Percentiles rank a stretch among this genome's conserved stretches.
phyloP scores from a whole-genome alignment of 2,888 invertebrate species.

The Nymphalis polychloros region DNA sequence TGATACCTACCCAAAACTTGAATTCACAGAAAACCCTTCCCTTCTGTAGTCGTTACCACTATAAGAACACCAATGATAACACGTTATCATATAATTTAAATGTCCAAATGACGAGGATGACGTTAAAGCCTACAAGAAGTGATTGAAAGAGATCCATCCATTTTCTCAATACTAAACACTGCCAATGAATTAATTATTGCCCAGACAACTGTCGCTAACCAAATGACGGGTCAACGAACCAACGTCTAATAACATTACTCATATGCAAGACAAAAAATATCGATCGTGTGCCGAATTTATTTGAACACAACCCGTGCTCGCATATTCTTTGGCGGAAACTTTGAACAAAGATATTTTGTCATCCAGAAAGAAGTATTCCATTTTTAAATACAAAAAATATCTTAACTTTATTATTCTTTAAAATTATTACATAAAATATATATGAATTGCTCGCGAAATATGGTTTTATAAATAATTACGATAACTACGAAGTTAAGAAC shows the following conservation, averaged over 20 bases:
- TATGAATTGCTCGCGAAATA: too few relatives aligned
- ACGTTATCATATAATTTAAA: too few relatives aligned
- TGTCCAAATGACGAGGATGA: neutral
- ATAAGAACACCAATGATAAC: too few relatives aligned
- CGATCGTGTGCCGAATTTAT: neutral
- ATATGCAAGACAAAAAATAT: constrained; percentile 37
- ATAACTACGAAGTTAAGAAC: too few relatives aligned
- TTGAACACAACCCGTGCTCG: neutral
- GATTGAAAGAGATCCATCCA: neutral
- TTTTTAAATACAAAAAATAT: neutral
- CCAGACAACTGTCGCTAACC: constrained; percentile 6
- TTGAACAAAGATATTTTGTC: neutral
- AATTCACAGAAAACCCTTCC: too few relatives aligned
- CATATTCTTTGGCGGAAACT: neutral
- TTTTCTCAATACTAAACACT: neutral
- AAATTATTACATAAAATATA: too few relatives aligned
- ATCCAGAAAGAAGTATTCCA: too few relatives aligned
- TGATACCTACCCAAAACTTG: too few relatives aligned
- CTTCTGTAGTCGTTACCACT: too few relatives aligned
- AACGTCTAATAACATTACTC: constrained; percentile 25
- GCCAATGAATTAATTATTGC: neutral
- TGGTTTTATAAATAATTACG: too few relatives aligned
- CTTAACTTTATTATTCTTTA: too few relatives aligned
- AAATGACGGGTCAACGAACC: constrained; percentile 29
- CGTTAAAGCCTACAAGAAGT: neutral